A percentile compares a stretch with the other conserved stretches of the same genome.
These are phyloP conservation scores for Heliocidaris tuberculata DNA, from an alignment of 35 echinoderm and acorn worm genomes.

Conservation along the genomic window DNA sequence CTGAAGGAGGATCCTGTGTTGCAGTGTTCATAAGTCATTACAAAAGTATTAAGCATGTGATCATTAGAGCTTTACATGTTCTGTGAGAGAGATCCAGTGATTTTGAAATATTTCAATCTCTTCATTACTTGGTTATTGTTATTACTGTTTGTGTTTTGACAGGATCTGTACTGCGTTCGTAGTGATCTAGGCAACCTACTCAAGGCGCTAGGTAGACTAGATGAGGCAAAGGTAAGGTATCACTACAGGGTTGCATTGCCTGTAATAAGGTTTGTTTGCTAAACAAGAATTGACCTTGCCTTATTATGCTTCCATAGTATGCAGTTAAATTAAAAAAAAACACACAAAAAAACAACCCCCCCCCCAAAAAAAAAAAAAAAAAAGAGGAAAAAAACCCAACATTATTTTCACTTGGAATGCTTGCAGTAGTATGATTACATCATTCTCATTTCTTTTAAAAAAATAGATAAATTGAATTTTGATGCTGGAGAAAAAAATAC, in stretches of 20 bases:
- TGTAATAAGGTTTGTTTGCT: background rate
- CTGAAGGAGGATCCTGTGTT: too few relatives aligned
- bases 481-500: background rate
- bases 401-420: background rate
- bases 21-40: background rate
- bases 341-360: too few relatives aligned
- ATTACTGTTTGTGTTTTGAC: background rate
- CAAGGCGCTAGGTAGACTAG: slow-evolving; percentile 86
- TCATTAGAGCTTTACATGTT: background rate
- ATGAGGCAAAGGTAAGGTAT: slow-evolving; percentile 94
- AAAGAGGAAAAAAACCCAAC: too few relatives aligned
- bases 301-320: background rate
- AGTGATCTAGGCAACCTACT: slow-evolving; percentile 97
- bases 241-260: background rate
- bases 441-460: background rate
- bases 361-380: background rate
- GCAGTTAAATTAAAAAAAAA: background rate
- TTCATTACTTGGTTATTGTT: background rate
- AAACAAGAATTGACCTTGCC: background rate
- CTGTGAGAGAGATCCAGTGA: background rate
- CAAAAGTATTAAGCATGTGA: background rate
- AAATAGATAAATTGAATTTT: background rate
- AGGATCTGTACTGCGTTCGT: slow-evolving; percentile 97
- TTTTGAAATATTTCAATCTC: background rate
- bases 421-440: background rate